Evolutionary conservation across 2,888 invertebrate species (phyloP).

Genomic region (Athetis lepigone): DNA sequence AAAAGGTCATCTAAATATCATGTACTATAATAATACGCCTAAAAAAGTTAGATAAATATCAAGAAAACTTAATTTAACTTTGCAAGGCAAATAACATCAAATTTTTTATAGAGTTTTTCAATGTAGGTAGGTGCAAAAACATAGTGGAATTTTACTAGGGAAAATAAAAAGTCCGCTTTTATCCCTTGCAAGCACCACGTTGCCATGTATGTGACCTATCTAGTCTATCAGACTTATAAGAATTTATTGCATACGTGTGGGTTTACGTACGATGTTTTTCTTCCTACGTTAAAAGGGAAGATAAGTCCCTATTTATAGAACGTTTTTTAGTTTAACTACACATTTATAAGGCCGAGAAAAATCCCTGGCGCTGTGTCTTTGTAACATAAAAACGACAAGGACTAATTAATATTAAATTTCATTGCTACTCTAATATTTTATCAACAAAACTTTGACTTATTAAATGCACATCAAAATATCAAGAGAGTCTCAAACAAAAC

Average conservation of each 20-base stretch:
- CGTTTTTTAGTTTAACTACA: constrained; percentile 19
- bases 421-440: background rate
- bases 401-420: background rate
- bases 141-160: constrained; percentile 34
- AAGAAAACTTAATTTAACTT: constrained; percentile 55
- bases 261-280: constrained; percentile 38
- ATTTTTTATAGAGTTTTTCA: constrained; percentile 31
- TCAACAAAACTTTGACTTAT: background rate
- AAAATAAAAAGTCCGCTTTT: constrained; percentile 39
- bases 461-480: background rate
- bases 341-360: constrained; percentile 16
- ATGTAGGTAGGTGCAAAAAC: constrained; percentile 8
- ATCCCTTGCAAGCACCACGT: constrained; percentile 30
- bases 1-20: constrained; percentile 49
- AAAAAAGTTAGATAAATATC: constrained; percentile 40
- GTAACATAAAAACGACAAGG: background rate
- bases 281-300: constrained; percentile 30
- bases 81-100: constrained; percentile 39
- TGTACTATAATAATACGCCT: constrained; percentile 24
- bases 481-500: background rate
- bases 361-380: background rate
- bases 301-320: constrained; percentile 37
- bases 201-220: constrained; percentile 42
- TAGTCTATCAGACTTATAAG: constrained; percentile 45
- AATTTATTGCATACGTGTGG: constrained; percentile 53